Percentiles rank a stretch among this genome's conserved stretches.
Evolutionary conservation across 2,888 invertebrate species (phyloP).

Genomic region (Drosophila quinaria): DNA sequence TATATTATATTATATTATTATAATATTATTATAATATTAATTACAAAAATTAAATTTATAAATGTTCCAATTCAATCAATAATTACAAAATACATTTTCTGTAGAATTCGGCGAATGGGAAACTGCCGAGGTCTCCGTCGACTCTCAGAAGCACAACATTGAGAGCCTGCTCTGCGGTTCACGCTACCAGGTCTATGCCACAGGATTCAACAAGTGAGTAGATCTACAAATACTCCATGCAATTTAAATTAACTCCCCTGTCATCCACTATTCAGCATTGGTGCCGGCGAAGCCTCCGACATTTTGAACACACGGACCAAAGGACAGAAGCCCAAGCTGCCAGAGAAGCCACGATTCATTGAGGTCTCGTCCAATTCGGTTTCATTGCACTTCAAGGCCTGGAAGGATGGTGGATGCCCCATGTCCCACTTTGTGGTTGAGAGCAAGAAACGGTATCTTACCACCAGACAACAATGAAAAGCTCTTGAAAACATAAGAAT

Average conservation of each 20-base stretch:
- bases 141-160: conserved; percentile 93
- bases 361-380: conserved; percentile 97
- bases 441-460: conserved; percentile 94
- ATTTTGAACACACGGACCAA: conserved; percentile 95
- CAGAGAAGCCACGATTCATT: conserved; percentile 95
- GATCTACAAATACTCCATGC: accelerated
- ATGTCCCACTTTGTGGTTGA: conserved; percentile 98
- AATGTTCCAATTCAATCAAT: too few relatives aligned
- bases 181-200: conserved; percentile 96
- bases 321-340: conserved; percentile 96
- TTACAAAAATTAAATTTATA: too few relatives aligned
- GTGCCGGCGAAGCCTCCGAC: conserved; percentile 96
- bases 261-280: conserved; percentile 88
- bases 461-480: neutral
- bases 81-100: neutral
- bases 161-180: conserved; percentile 97
- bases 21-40: too few relatives aligned
- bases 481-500: neutral
- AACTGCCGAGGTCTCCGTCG: conserved; percentile 92
- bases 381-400: conserved; percentile 95
- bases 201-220: conserved; percentile 94
- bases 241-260: neutral
- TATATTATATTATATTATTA: too few relatives aligned
- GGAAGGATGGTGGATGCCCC: conserved; percentile 98
- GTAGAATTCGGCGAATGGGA: conserved; percentile 97